Conservation (phyloP, 2,797 vertebrate genomes). For the Gobionotothen gibberifrons region DNA sequence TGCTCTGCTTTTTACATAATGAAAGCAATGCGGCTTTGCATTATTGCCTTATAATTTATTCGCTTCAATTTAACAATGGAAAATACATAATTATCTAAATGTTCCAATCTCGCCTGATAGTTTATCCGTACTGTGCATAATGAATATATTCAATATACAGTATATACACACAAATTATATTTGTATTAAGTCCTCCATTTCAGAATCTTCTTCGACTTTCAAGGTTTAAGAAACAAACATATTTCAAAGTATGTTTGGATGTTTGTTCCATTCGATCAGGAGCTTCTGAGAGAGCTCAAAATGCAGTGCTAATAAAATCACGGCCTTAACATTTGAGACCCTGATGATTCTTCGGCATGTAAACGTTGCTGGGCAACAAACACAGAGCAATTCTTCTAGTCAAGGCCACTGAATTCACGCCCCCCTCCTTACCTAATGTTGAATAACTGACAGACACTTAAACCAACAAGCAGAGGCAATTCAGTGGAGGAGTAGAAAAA, state of each 20-base stretch:
- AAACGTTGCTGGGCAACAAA: conserved; percentile 65
- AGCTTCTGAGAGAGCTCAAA: conserved; percentile 24
- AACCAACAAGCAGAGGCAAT: conserved; percentile 48
- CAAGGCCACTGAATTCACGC: not conserved
- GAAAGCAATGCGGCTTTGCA: no score
- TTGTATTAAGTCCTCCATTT: no score
- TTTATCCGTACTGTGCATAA: no score
- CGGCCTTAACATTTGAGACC: conserved; percentile 25
- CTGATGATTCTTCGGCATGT: conserved; percentile 36
- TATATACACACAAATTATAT: no score
- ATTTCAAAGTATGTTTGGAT: not conserved
- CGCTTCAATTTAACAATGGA: no score
- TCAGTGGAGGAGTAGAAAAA: conserved; percentile 42
- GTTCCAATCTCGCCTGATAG: no score
- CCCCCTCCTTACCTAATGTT: not conserved
- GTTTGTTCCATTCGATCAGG: conserved; percentile 19
- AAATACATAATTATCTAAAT: no score
- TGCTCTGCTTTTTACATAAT: no score
- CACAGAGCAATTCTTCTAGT: conserved; percentile 8
- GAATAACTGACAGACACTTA: conserved; percentile 40
- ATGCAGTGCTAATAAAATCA: conserved; percentile 44
- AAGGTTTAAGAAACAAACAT: not conserved
- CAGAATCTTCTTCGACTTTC: no score
- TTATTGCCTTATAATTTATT: no score
- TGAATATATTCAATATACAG: no score